These are phyloP conservation scores for Drosophila melanocephala DNA, from an alignment of 2,888 invertebrate species.

Conservation along the genomic window DNA sequence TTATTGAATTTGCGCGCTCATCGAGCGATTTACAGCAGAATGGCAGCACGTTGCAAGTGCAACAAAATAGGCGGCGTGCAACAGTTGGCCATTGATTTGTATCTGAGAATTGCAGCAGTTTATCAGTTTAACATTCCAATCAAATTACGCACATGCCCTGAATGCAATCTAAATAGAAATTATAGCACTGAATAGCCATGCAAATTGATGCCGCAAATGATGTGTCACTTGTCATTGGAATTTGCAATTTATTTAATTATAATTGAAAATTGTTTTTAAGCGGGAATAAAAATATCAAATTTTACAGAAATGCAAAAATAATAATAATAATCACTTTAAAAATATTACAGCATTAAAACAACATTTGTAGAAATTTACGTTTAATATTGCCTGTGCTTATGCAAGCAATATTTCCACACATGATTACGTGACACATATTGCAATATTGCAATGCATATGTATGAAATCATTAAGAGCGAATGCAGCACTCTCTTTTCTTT, in stretches of 20 bases:
- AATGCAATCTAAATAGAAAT: conserved; percentile 28
- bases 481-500: neutral
- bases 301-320: neutral
- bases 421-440: neutral
- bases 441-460: neutral
- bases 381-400: neutral
- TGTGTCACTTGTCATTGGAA: conserved; percentile 25
- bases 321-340: neutral
- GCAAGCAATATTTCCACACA: neutral
- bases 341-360: neutral
- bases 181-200: conserved; percentile 10
- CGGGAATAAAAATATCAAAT: neutral
- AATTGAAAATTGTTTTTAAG: neutral
- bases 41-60: neutral
- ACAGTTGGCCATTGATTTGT: conserved; percentile 66
- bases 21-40: conserved; percentile 24
- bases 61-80: conserved; percentile 35
- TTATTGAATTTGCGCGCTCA: conserved; percentile 70
- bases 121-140: conserved; percentile 55
- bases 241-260: conserved; percentile 1
- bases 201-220: conserved; percentile 43
- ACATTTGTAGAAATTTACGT: neutral
- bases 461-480: neutral
- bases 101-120: conserved; percentile 45
- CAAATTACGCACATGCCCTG: conserved; percentile 37